Conservation (phyloP, 2,113 vertebrate genomes). For the Colius striatus region DNA sequence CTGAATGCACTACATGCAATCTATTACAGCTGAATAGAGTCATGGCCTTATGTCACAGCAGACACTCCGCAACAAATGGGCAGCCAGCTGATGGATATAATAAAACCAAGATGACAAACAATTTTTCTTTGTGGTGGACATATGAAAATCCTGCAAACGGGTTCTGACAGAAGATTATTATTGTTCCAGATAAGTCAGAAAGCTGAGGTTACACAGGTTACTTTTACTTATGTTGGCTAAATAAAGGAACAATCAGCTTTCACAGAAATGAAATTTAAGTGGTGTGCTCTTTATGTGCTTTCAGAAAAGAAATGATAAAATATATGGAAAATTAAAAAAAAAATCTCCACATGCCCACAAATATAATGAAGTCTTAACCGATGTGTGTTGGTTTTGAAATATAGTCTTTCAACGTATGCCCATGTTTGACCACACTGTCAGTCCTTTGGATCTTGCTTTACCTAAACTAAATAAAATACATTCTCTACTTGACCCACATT, state of each 20-base stretch:
- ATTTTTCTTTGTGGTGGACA: conserved; percentile 60
- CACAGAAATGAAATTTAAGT: neutral
- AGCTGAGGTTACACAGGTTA: conserved; percentile 21
- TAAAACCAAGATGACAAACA: conserved; percentile 51
- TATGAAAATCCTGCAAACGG: conserved; percentile 45
- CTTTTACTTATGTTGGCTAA: neutral
- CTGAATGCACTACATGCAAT: conserved; percentile 58
- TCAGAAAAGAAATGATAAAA: neutral
- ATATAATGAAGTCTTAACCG: neutral
- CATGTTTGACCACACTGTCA: neutral
- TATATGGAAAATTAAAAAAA: neutral
- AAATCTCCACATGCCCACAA: neutral
- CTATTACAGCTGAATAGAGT: conserved; percentile 21
- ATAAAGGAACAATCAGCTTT: neutral
- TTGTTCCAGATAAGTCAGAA: conserved; percentile 43
- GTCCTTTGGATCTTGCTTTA: neutral
- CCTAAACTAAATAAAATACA: neutral
- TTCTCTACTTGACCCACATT: neutral
- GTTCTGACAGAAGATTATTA: conserved; percentile 50
- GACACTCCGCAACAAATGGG: conserved; percentile 58
- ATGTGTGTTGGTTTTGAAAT: neutral
- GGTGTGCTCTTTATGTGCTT: neutral
- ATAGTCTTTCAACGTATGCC: neutral
- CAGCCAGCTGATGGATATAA: conserved; percentile 64
- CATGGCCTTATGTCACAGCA: conserved; percentile 36